Percentiles rank a stretch among this genome's conserved stretches.
phyloP scores from a whole-genome alignment of 2,113 vertebrate species.

The Lontra canadensis region DNA sequence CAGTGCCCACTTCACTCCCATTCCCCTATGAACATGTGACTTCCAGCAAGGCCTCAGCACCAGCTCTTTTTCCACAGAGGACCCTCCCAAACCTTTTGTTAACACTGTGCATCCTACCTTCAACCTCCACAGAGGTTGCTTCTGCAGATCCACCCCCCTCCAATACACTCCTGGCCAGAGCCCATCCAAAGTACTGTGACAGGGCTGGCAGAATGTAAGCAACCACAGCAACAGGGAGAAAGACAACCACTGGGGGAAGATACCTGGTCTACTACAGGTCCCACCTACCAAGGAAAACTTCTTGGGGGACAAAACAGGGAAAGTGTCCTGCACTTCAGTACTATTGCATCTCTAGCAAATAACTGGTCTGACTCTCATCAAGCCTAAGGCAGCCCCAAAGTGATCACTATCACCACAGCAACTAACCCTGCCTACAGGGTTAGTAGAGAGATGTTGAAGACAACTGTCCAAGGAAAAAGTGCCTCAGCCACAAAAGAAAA shows the following conservation, averaged over 20 bases:
- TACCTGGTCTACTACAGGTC: neutral
- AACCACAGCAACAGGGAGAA: neutral
- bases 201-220: neutral
- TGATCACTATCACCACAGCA: neutral
- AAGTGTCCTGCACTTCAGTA: neutral
- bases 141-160: neutral
- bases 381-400: neutral
- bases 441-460: neutral
- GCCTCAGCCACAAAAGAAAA: neutral
- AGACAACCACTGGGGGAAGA: neutral
- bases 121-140: neutral
- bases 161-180: neutral
- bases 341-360: neutral
- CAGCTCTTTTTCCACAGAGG: neutral
- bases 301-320: neutral
- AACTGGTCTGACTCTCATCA: neutral
- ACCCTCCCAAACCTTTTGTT: neutral
- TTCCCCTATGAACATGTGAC: neutral
- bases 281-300: neutral
- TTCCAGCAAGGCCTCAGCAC: neutral
- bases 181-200: neutral
- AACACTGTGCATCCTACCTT: neutral
- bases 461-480: neutral
- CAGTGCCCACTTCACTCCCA: neutral
- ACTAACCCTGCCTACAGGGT: neutral